These are phyloP conservation scores for Emydura subglobosa DNA, from an alignment of 2,113 vertebrate genomes.

Conservation along the genomic window DNA sequence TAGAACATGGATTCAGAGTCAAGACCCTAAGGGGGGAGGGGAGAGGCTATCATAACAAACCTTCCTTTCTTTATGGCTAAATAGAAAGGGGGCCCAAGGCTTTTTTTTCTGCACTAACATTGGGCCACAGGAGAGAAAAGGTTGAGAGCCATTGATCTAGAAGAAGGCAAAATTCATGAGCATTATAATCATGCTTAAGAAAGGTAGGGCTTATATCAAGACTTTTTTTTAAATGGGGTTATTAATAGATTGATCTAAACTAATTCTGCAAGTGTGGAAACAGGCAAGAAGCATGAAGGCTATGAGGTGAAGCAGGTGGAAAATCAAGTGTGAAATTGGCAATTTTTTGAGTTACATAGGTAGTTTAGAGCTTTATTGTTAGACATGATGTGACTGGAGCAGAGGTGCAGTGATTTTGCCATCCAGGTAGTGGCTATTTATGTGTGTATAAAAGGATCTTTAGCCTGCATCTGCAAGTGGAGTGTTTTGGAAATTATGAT, in stretches of 20 bases:
- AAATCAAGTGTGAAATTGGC: constrained; percentile 63
- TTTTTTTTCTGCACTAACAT: neutral
- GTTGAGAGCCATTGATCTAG: neutral
- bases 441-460: constrained; percentile 10
- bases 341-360: constrained; percentile 33
- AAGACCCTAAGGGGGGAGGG: accelerated
- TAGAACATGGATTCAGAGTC: neutral
- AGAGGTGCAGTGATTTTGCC: neutral
- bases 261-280: neutral
- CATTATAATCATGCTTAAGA: neutral
- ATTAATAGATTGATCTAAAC: constrained; percentile 21
- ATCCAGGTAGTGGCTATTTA: constrained; percentile 33
- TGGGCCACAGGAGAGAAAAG: neutral
- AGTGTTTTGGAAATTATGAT: constrained; percentile 40
- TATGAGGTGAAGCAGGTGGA: constrained; percentile 19
- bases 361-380: constrained; percentile 35
- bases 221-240: neutral
- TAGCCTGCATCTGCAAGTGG: constrained; percentile 27
- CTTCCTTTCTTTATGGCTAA: neutral
- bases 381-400: constrained; percentile 14
- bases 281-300: constrained; percentile 12
- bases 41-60: neutral
- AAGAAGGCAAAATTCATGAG: neutral
- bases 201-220: neutral
- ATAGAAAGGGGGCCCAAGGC: neutral